Evolutionary conservation across 2,113 vertebrate genomes (phyloP).

Genomic region (Apodemus sylvaticus): DNA sequence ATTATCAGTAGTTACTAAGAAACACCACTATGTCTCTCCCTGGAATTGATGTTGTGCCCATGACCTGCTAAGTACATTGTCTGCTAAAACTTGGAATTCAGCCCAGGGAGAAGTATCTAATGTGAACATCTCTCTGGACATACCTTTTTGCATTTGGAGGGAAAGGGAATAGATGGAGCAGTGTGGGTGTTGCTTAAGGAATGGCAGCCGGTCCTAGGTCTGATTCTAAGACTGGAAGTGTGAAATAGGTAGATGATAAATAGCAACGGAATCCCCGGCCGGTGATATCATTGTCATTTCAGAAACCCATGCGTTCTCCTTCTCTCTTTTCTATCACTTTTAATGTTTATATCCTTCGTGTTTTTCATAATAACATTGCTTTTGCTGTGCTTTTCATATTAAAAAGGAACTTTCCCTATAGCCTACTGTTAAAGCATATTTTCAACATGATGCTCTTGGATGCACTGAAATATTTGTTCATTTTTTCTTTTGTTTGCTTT

Average conservation of each 20-base stretch:
- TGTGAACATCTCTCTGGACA: slow-evolving; percentile 32
- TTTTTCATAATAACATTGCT: slow-evolving; percentile 48
- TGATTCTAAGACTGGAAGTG: slow-evolving; percentile 59
- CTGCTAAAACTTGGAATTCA: slow-evolving; percentile 68
- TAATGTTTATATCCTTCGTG: neutral
- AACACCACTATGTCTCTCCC: neutral
- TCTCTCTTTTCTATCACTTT: slow-evolving; percentile 13
- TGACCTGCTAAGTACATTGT: slow-evolving; percentile 59
- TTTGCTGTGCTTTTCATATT: neutral
- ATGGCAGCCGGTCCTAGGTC: neutral
- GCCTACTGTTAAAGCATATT: slow-evolving; percentile 13
- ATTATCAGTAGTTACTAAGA: slow-evolving; percentile 8
- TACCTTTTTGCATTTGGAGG: neutral
- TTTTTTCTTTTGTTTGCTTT: slow-evolving; percentile 47
- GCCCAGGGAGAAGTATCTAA: slow-evolving; percentile 24
- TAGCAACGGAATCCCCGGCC: slow-evolving; percentile 20
- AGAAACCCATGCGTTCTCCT: neutral
- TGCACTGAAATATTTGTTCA: neutral
- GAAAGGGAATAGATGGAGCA: neutral
- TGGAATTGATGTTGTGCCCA: slow-evolving; percentile 66
- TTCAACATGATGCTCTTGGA: slow-evolving; percentile 17
- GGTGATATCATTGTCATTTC: neutral
- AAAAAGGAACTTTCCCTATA: slow-evolving; percentile 23
- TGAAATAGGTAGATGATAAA: slow-evolving; percentile 20
- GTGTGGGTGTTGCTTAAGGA: neutral